Percentiles rank a stretch among this genome's conserved stretches.
Evolutionary conservation across 1,140 invertebrate genomes (phyloP).

Genomic region (Tetraneura akinire): DNA sequence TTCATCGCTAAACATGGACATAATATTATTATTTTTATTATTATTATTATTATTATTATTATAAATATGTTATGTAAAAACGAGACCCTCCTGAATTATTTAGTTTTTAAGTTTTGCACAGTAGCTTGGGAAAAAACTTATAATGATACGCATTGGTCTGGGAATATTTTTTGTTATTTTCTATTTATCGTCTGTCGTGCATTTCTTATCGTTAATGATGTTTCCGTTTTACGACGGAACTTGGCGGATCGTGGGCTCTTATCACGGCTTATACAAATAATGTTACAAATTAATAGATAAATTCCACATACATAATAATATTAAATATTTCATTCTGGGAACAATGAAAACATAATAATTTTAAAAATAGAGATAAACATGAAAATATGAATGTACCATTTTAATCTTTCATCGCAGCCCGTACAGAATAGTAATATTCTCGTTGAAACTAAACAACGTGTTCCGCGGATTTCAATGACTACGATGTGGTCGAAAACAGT

Average conservation of each 20-base stretch:
- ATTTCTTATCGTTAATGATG: background rate
- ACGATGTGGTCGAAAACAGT: constrained; percentile 24
- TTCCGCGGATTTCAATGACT: background rate
- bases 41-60: no score
- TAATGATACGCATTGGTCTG: no score
- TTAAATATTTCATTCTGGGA: background rate
- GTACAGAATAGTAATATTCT: background rate
- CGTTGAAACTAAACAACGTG: background rate
- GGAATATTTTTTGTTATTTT: background rate
- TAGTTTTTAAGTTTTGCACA: no score
- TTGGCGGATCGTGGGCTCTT: constrained; percentile 12
- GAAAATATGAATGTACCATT: background rate
- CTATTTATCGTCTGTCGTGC: background rate
- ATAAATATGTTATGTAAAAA: no score
- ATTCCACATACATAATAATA: no score
- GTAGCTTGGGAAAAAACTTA: no score
- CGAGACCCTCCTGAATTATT: no score
- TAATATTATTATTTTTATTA: no score
- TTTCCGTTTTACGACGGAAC: constrained; percentile 27
- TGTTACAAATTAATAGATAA: background rate
- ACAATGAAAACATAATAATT: background rate
- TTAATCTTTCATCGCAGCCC: background rate
- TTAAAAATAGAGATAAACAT: background rate
- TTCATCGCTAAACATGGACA: no score
- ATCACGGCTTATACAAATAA: background rate